These are phyloP conservation scores for Illadopsis cleaveri DNA, from an alignment of 2,113 vertebrate genomes.

Conservation along the genomic window DNA sequence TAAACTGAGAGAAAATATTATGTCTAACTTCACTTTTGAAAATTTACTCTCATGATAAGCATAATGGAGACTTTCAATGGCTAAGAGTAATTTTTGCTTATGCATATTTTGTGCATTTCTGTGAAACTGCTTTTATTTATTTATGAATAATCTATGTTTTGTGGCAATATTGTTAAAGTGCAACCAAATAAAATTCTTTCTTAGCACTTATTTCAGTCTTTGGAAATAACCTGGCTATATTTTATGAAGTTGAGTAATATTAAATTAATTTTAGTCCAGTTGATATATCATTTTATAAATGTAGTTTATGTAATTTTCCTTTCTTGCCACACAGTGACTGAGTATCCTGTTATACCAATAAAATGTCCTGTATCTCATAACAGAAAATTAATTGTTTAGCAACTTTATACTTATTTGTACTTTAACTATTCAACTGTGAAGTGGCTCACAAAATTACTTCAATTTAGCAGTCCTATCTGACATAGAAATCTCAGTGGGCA, in stretches of 20 bases:
- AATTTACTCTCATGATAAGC: not conserved
- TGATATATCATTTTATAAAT: slow-evolving; percentile 25
- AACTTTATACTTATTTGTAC: not conserved
- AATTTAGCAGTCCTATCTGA: not conserved
- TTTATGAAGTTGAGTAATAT: not conserved
- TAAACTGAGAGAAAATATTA: not conserved
- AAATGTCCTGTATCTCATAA: slow-evolving; percentile 5
- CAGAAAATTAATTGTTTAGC: slow-evolving; percentile 44
- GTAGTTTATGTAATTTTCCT: not conserved
- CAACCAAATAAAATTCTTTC: not conserved
- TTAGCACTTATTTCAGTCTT: not conserved
- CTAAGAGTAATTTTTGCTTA: not conserved
- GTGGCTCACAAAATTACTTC: slow-evolving; percentile 5
- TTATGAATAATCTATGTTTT: not conserved
- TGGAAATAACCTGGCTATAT: not conserved
- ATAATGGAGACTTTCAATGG: not conserved
- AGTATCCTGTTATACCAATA: not conserved
- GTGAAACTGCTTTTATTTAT: not conserved
- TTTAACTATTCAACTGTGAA: slow-evolving; percentile 5
- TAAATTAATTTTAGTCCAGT: not conserved
- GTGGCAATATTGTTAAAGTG: not conserved
- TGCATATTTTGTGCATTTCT: not conserved
- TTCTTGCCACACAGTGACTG: not conserved
- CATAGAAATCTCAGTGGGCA: not conserved
- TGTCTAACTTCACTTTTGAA: not conserved